A percentile compares a stretch with the other conserved stretches of the same genome.
Evolutionary conservation across 1,140 invertebrate species (phyloP).

Genomic region (Bathynomus jamesi): DNA sequence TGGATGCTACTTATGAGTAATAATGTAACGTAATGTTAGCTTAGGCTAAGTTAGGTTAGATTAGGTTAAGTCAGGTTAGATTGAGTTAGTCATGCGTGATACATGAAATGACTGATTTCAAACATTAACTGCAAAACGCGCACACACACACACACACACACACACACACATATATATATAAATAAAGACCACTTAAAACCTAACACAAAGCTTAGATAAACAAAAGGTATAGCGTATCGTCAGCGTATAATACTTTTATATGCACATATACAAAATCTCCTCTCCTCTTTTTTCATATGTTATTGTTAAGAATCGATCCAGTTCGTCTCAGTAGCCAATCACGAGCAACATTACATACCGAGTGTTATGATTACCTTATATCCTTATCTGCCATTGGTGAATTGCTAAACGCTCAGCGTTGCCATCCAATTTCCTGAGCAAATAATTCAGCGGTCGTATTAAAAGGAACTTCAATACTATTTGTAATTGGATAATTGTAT

Average conservation of each 20-base stretch:
- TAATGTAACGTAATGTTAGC: too few species aligned
- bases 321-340: slow-evolving; percentile 15
- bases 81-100: too few species aligned
- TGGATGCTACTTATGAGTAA: too few species aligned
- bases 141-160: too few species aligned
- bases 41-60: too few species aligned
- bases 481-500: slow-evolving; percentile 36
- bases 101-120: too few species aligned
- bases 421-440: slow-evolving; percentile 34
- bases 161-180: too few species aligned
- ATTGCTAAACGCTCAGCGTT: slow-evolving; percentile 12
- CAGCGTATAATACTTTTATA: slow-evolving; percentile 4
- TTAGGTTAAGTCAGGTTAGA: too few species aligned
- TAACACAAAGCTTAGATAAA: too few species aligned
- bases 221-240: slow-evolving; percentile 12
- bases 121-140: too few species aligned
- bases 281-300: slow-evolving; percentile 24
- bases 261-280: slow-evolving; percentile 10
- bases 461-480: slow-evolving; percentile 25
- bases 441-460: slow-evolving; percentile 30
- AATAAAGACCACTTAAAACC: too few species aligned
- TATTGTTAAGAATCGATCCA: slow-evolving; percentile 33
- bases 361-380: slow-evolving; percentile 29
- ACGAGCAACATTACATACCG: slow-evolving; percentile 10
- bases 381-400: slow-evolving; percentile 20